Conservation (phyloP, 1,140 invertebrate genomes). For the Bicyclus anynana region DNA sequence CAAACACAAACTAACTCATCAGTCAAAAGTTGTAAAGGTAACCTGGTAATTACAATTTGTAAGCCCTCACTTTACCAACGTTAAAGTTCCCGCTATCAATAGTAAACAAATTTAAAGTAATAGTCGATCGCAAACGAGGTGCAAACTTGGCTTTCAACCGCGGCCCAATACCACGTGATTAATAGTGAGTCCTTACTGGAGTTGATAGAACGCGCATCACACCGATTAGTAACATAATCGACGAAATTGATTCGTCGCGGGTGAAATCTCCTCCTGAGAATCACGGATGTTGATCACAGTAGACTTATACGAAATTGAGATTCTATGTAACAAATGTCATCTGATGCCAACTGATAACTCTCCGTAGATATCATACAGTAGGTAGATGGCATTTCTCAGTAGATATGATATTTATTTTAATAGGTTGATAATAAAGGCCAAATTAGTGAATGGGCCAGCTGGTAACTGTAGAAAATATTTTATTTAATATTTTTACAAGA, state of each 20-base stretch:
- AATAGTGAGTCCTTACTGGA: constrained; percentile 22
- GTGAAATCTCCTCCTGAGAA: too few relatives aligned
- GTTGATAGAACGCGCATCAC: not conserved
- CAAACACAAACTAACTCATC: not conserved
- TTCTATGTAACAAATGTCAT: too few relatives aligned
- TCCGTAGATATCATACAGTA: too few relatives aligned
- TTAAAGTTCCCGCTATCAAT: constrained; percentile 13
- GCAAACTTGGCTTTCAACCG: constrained; percentile 36
- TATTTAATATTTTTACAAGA: too few relatives aligned
- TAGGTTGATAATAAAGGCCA: too few relatives aligned
- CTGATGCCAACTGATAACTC: too few relatives aligned
- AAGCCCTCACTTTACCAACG: not conserved
- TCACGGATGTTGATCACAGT: too few relatives aligned
- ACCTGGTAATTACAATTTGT: not conserved
- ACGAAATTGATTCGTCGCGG: not conserved
- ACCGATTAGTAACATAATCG: not conserved
- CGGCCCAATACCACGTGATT: constrained; percentile 30
- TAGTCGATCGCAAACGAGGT: constrained; percentile 29
- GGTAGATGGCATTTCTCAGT: too few relatives aligned
- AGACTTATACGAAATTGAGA: too few relatives aligned
- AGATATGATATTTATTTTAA: too few relatives aligned
- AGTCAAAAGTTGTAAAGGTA: not conserved
- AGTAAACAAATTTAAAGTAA: constrained; percentile 33
- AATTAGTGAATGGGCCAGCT: too few relatives aligned
- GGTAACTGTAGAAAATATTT: too few relatives aligned